phyloP scores from a whole-genome alignment of 1,140 invertebrate genomes.

The Mesaphorura yosii region DNA sequence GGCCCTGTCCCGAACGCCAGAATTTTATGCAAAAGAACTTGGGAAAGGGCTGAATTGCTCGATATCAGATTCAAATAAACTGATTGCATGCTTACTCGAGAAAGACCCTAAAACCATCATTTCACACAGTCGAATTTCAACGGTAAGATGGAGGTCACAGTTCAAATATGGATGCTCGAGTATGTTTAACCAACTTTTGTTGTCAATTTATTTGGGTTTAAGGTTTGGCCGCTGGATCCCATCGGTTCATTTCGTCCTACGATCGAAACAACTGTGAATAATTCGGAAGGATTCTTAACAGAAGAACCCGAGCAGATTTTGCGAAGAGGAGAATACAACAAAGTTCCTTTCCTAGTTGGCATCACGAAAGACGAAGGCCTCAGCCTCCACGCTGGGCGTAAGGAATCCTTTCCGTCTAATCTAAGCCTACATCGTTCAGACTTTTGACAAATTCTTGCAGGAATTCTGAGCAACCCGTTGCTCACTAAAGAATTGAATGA shows the following conservation, averaged over 20 bases:
- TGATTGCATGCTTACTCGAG: constrained; percentile 8
- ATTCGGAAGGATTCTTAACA: constrained; percentile 18
- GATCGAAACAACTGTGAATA: not conserved
- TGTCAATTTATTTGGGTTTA: not conserved
- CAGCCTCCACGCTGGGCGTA: not conserved
- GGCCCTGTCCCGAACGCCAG: constrained; percentile 38
- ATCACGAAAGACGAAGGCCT: constrained; percentile 18
- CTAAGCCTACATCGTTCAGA: too few relatives aligned
- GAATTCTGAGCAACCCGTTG: not conserved
- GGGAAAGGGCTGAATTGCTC: constrained; percentile 3
- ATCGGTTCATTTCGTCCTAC: constrained; percentile 4
- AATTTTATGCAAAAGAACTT: constrained; percentile 32
- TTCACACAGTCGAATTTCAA: not conserved
- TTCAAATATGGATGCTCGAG: not conserved
- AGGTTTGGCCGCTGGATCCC: not conserved
- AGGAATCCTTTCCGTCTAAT: too few relatives aligned
- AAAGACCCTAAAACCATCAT: constrained; percentile 15
- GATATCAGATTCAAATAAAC: not conserved
- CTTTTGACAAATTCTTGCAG: too few relatives aligned
- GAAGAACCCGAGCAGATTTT: constrained; percentile 29
- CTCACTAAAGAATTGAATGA: not conserved
- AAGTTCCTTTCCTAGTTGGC: constrained; percentile 29
- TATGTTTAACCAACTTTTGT: not conserved
- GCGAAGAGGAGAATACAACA: constrained; percentile 15
- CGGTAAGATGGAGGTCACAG: constrained; percentile 8